A percentile compares a stretch with the other conserved stretches of the same genome.
phyloP scores from a whole-genome alignment of 2,113 vertebrate species.

The Paradoxurus hermaphroditus region DNA sequence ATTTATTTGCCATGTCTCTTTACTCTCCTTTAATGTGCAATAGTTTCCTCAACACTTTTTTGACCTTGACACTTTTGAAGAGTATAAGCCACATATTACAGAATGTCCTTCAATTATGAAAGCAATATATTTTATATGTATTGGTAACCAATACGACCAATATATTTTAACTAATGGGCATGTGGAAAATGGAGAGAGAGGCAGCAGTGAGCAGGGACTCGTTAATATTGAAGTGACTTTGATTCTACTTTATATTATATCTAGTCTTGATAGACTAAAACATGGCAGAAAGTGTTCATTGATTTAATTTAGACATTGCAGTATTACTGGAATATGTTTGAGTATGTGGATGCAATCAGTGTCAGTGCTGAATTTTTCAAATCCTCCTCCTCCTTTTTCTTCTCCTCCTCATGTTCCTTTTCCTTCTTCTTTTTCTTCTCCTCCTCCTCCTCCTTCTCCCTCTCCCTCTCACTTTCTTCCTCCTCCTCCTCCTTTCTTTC shows the following conservation, averaged over 20 bases:
- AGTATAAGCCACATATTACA: not conserved
- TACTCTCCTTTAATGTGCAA: not conserved
- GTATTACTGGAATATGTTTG: constrained; percentile 10
- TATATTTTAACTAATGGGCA: not conserved
- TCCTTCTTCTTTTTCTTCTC: not conserved
- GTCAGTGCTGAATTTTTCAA: constrained; percentile 56
- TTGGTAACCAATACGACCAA: not conserved
- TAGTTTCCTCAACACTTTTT: not conserved
- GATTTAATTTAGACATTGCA: constrained; percentile 8
- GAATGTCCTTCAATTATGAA: not conserved
- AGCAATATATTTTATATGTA: not conserved
- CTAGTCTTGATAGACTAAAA: not conserved
- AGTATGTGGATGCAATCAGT: constrained; percentile 63
- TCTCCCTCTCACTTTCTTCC: too few relatives aligned
- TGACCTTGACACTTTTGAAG: not conserved
- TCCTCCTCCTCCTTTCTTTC: too few relatives aligned
- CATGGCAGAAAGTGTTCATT: not conserved
- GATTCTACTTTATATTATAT: not conserved
- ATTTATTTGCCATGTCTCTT: constrained; percentile 24
- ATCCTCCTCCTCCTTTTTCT: not conserved
- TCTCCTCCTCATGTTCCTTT: not conserved
- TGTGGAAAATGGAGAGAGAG: not conserved
- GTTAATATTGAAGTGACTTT: not conserved
- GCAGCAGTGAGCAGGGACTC: not conserved
- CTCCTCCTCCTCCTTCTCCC: not conserved